These are phyloP conservation scores for Podarcis raffonei DNA, from an alignment of 2,113 vertebrate species.

Conservation along the genomic window DNA sequence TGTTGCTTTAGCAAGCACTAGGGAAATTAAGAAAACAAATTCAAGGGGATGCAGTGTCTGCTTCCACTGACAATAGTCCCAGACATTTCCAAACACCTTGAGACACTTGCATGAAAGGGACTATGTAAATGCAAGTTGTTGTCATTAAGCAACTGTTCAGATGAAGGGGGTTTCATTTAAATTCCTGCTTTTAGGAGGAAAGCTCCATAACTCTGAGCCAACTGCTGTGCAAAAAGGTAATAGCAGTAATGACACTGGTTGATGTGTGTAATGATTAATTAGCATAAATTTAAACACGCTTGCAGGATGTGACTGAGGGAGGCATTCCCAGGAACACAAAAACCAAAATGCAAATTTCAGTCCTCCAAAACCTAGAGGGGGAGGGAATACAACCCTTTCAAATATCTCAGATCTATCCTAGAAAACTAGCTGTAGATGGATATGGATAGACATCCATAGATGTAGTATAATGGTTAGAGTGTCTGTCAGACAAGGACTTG, in stretches of 20 bases:
- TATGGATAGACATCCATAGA: no score
- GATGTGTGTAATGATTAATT: constrained; percentile 53
- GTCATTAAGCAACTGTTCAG: constrained; percentile 39
- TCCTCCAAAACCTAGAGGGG: neutral
- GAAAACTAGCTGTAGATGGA: no score
- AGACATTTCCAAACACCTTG: neutral
- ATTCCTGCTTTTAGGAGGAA: constrained; percentile 36
- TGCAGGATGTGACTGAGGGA: constrained; percentile 11
- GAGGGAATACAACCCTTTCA: neutral
- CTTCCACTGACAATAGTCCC: neutral
- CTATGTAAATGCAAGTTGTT: neutral
- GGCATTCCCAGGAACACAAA: neutral
- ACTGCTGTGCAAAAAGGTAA: neutral
- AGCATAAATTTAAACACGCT: constrained; percentile 40
- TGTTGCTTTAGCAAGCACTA: neutral
- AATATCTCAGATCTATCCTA: neutral
- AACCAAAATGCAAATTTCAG: neutral
- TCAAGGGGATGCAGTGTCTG: neutral
- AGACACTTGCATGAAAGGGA: neutral
- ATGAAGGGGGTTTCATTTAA: neutral
- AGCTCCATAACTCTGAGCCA: constrained; percentile 26
- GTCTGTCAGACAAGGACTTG: no score
- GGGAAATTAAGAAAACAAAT: neutral
- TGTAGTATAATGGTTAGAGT: no score
- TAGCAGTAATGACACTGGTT: constrained; percentile 49